Conservation (phyloP, 2,888 invertebrate genomes). For the Malachius bipustulatus region DNA sequence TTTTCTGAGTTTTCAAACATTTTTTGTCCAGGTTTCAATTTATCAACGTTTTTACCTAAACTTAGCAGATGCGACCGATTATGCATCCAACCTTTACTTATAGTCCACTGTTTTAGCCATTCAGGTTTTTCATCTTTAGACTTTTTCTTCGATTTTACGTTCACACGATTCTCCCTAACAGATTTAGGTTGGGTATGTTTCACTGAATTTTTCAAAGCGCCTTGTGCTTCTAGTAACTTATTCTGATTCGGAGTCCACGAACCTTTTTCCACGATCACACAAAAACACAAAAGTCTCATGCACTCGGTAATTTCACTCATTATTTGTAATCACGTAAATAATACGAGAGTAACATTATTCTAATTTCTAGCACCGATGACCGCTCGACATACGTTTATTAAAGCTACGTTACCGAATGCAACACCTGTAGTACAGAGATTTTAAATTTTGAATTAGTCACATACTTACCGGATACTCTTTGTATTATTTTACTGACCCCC, state of each 20-base stretch:
- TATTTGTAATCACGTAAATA: conserved; percentile 3
- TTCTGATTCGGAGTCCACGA: conserved; percentile 27
- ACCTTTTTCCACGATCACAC: conserved; percentile 28
- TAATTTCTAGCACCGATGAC: too few species aligned
- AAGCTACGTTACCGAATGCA: too few species aligned
- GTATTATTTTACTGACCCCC: not conserved
- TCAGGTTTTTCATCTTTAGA: conserved; percentile 25
- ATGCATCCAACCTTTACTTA: conserved; percentile 38
- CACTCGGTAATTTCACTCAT: not conserved
- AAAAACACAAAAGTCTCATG: conserved; percentile 29
- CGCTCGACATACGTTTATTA: too few species aligned
- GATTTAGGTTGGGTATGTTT: conserved; percentile 13
- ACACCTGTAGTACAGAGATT: too few species aligned
- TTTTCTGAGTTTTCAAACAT: conserved; percentile 10
- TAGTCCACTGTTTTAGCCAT: conserved; percentile 38
- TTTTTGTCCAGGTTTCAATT: conserved; percentile 7
- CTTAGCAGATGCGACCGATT: conserved; percentile 32
- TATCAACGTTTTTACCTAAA: conserved; percentile 18
- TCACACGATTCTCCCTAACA: conserved; percentile 16
- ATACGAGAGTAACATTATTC: too few species aligned
- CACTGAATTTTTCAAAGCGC: too few species aligned
- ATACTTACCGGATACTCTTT: not conserved
- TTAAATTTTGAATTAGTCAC: too few species aligned
- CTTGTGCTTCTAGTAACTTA: too few species aligned
- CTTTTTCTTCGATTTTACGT: conserved; percentile 13